Conservation (phyloP, 1,140 invertebrate species). For the Megathymus violae region DNA sequence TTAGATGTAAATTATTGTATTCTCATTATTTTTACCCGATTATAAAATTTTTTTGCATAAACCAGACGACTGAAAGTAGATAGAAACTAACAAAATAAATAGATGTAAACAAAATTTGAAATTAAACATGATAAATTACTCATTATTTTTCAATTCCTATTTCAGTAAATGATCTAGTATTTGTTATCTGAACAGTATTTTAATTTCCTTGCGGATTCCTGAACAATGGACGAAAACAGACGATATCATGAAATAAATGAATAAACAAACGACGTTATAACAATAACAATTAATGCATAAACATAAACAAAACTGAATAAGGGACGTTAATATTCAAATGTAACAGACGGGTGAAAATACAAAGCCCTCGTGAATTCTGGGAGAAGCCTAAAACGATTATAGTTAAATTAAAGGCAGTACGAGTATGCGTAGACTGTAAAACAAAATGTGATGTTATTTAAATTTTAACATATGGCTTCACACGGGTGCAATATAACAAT, state of each 20-base stretch:
- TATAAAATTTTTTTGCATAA: too few relatives aligned
- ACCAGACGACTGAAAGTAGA: too few relatives aligned
- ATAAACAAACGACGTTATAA: conserved; percentile 12
- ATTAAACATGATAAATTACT: too few relatives aligned
- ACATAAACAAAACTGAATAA: conserved; percentile 10
- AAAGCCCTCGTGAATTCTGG: conserved; percentile 1
- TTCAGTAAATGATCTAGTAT: too few relatives aligned
- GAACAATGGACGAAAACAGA: neutral
- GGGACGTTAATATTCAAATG: conserved; percentile 21
- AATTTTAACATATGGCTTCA: too few relatives aligned
- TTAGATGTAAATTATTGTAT: too few relatives aligned
- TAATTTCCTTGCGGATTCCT: neutral
- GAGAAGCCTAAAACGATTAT: conserved; percentile 1
- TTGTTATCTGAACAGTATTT: too few relatives aligned
- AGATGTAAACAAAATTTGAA: too few relatives aligned
- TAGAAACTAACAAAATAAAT: too few relatives aligned
- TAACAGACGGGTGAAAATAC: conserved; percentile 12
- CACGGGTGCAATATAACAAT: too few relatives aligned
- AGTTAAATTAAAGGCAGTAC: neutral
- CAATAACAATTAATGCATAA: conserved; percentile 12
- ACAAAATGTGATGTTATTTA: neutral
- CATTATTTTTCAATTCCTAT: too few relatives aligned
- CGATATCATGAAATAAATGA: neutral
- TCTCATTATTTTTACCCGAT: too few relatives aligned
- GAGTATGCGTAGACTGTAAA: neutral